These are phyloP conservation scores for Lateolabrax maculatus DNA, from an alignment of 2,797 vertebrate genomes.

Conservation along the genomic window DNA sequence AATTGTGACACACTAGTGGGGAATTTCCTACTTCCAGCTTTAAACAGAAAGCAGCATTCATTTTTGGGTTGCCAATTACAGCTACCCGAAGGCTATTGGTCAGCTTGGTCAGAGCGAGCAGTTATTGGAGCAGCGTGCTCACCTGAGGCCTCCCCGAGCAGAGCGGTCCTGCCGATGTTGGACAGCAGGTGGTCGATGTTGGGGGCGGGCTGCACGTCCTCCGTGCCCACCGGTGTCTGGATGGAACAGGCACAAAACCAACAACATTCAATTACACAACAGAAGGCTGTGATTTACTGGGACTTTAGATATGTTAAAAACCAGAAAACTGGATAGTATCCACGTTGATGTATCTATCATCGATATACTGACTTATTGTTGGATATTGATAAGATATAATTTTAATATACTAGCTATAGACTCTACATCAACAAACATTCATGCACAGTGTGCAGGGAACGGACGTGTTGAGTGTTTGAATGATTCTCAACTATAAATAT, in stretches of 20 bases:
- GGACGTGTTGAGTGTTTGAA: background rate
- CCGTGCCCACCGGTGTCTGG: conserved; percentile 95
- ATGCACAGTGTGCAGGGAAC: background rate
- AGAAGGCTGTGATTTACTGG: background rate
- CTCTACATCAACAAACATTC: background rate
- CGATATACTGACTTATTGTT: background rate
- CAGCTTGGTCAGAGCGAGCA: background rate
- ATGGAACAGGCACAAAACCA: background rate
- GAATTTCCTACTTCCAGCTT: conserved; percentile 56
- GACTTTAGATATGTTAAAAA: background rate
- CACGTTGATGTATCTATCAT: background rate
- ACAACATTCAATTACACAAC: background rate
- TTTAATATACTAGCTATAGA: background rate
- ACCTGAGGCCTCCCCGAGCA: conserved; percentile 94
- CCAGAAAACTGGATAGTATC: too few relatives aligned
- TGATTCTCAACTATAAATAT: too few relatives aligned
- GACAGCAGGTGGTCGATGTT: conserved; percentile 98
- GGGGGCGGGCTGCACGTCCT: conserved; percentile 93
- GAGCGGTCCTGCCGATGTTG: conserved; percentile 94
- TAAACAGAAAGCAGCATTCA: conserved; percentile 61
- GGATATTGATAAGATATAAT: conserved; percentile 1
- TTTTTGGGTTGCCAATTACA: background rate
- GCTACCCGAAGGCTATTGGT: background rate
- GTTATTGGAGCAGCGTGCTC: conserved; percentile 64
- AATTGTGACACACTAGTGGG: background rate